These are phyloP conservation scores for Cantharis rufa DNA, from an alignment of 2,888 invertebrate species.

Conservation along the genomic window DNA sequence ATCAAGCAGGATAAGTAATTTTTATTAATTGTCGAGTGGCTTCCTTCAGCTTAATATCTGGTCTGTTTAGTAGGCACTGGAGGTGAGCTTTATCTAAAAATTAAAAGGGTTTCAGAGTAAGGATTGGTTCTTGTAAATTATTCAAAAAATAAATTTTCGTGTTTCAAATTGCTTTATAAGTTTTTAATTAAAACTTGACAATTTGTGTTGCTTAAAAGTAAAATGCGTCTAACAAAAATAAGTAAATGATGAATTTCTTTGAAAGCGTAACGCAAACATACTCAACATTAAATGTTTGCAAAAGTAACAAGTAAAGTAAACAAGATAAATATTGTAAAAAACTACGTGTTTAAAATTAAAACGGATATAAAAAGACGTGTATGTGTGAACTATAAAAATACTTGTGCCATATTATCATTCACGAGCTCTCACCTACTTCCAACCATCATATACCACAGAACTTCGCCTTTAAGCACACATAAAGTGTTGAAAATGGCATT, in stretches of 20 bases:
- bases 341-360: constrained; percentile 50
- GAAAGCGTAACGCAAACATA: constrained; percentile 23
- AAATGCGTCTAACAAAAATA: constrained; percentile 1
- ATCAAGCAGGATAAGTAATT: no score
- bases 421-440: constrained; percentile 46
- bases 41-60: no score
- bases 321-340: constrained; percentile 53
- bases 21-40: no score
- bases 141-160: not conserved
- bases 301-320: constrained; percentile 41
- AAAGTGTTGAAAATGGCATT: constrained; percentile 1
- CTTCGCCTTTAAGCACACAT: constrained; percentile 4
- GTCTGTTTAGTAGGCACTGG: not conserved
- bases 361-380: constrained; percentile 50
- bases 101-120: not conserved
- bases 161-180: not conserved
- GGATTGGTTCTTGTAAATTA: not conserved
- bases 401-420: constrained; percentile 54
- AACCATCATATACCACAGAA: constrained; percentile 9
- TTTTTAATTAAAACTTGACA: not conserved
- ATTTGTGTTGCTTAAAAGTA: not conserved
- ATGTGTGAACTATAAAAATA: constrained; percentile 47
- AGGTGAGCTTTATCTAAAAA: not conserved
- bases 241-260: constrained; percentile 22
- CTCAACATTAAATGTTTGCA: constrained; percentile 28